Conservation (phyloP, 2,888 invertebrate genomes). For the Pedicia rivosa region DNA sequence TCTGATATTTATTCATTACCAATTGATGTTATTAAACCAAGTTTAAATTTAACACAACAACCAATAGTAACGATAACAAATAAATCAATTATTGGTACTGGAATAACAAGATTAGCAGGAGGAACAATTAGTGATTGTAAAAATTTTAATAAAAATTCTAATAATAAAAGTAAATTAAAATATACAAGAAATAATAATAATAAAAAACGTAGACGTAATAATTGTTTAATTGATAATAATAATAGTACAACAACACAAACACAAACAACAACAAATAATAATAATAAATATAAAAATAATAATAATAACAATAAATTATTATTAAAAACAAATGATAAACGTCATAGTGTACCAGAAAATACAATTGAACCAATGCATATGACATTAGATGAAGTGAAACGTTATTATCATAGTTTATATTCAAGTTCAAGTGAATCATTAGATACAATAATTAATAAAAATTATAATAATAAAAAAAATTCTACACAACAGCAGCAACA, state of each 20-base stretch:
- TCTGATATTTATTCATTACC: constrained; percentile 79
- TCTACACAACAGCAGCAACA: too few relatives aligned
- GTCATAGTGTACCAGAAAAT: constrained; percentile 51
- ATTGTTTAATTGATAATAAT: constrained; percentile 1
- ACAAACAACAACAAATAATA: background rate
- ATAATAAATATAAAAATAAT: background rate
- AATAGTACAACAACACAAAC: background rate
- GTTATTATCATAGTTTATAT: constrained; percentile 67
- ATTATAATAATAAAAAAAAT: background rate
- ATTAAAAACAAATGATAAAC: constrained; percentile 32
- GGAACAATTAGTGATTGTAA: background rate
- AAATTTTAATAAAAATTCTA: constrained; percentile 4
- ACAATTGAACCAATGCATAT: constrained; percentile 63
- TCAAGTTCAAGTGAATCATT: constrained; percentile 57
- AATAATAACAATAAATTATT: background rate
- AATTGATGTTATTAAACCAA: constrained; percentile 39
- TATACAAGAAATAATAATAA: constrained; percentile 24
- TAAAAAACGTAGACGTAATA: constrained; percentile 23
- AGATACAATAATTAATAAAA: constrained; percentile 25
- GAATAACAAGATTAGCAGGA: constrained; percentile 27
- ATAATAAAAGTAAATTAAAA: constrained; percentile 13
- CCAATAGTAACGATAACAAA: constrained; percentile 22
- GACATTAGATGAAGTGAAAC: constrained; percentile 70
- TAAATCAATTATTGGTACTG: constrained; percentile 29
- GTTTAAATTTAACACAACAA: constrained; percentile 1